Percentiles rank a stretch among this genome's conserved stretches.
These are phyloP conservation scores for Leptinotarsa juncta DNA, from an alignment of 2,888 invertebrate genomes.

Conservation along the genomic window DNA sequence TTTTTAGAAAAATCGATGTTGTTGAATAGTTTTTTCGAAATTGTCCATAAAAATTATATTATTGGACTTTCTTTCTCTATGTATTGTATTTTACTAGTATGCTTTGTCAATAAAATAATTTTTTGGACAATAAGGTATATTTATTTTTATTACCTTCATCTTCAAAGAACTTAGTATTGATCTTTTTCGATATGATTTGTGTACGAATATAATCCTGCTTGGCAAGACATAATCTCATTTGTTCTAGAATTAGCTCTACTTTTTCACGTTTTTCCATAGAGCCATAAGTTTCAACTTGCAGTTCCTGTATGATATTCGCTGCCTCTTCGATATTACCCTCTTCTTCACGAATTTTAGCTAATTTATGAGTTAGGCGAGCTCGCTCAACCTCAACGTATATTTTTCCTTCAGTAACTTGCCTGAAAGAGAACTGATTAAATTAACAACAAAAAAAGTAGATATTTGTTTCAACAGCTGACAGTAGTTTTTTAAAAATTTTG, in stretches of 20 bases:
- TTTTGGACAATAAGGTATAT: too few relatives aligned
- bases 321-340: constrained; percentile 90
- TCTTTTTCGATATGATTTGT: constrained; percentile 99
- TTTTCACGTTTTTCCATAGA: constrained; percentile 99
- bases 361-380: constrained; percentile 91
- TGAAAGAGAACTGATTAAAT: constrained; percentile 35
- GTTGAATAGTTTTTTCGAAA: too few relatives aligned
- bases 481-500: too few relatives aligned
- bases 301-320: constrained; percentile 93
- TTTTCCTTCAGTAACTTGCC: constrained; percentile 94
- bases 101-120: too few relatives aligned
- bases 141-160: constrained; percentile 70
- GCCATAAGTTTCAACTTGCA: constrained; percentile 97
- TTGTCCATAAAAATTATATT: too few relatives aligned
- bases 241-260: constrained; percentile 96
- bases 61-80: too few relatives aligned
- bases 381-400: constrained; percentile 99
- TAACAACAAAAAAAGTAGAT: too few relatives aligned
- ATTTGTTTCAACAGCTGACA: too few relatives aligned
- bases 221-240: constrained; percentile 96
- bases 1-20: too few relatives aligned
- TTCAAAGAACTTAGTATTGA: constrained; percentile 96
- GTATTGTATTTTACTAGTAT: too few relatives aligned
- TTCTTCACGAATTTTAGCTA: constrained; percentile 86
- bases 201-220: constrained; percentile 97